Evolutionary conservation across 2,113 vertebrate genomes (phyloP).

Genomic region (Nycticryphes semicollaris): DNA sequence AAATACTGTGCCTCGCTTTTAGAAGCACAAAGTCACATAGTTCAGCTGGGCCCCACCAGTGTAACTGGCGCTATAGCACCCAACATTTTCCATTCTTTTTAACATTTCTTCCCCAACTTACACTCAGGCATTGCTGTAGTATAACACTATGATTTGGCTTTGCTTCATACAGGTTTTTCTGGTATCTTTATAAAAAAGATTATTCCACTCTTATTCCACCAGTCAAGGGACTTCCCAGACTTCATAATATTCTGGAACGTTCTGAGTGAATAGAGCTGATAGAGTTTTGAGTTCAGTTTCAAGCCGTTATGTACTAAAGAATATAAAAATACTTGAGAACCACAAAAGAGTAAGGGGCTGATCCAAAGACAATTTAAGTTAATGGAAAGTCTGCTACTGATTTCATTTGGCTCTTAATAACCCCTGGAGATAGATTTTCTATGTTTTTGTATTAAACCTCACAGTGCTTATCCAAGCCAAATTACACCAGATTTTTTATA

Average conservation of each 20-base stretch:
- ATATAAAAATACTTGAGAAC: background rate
- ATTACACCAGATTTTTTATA: background rate
- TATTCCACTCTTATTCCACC: background rate
- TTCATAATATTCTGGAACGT: background rate
- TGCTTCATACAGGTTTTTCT: background rate
- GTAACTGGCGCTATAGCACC: background rate
- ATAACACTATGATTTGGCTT: background rate
- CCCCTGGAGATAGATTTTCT: background rate
- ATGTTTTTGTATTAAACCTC: background rate
- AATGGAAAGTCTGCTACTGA: background rate
- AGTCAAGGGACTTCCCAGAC: background rate
- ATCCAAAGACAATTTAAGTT: background rate
- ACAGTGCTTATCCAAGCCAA: background rate
- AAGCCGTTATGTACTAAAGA: background rate
- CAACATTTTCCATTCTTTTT: background rate
- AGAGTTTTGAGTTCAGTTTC: background rate
- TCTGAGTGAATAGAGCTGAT: background rate
- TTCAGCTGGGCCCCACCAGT: background rate
- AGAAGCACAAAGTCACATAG: background rate
- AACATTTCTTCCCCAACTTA: background rate
- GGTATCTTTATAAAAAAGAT: background rate
- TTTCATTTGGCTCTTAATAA: slow-evolving; percentile 1
- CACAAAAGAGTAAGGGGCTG: background rate
- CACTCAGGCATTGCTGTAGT: background rate
- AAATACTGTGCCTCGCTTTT: background rate